These are phyloP conservation scores for Catharus bicknelli DNA, from an alignment of 2,113 vertebrate genomes.

Conservation along the genomic window DNA sequence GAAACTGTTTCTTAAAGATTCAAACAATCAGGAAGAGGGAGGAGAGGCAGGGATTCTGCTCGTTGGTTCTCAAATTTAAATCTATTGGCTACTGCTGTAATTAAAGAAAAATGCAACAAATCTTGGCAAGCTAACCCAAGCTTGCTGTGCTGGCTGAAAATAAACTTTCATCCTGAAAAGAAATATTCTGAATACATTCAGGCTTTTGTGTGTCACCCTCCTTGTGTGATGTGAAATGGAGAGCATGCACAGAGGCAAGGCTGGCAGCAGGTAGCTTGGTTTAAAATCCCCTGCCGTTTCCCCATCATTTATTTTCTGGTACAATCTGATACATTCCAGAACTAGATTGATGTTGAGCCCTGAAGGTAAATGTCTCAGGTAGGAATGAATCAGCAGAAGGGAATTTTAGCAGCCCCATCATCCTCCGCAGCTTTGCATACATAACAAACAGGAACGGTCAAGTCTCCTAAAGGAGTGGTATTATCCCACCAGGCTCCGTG, in stretches of 20 bases:
- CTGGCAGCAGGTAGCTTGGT: background rate
- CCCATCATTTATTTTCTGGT: background rate
- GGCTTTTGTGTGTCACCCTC: background rate
- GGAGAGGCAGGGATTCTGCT: background rate
- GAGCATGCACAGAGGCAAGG: rapidly evolving
- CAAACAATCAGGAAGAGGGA: background rate
- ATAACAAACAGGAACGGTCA: rapidly evolving
- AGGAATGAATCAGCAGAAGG: background rate
- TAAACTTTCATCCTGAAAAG: background rate
- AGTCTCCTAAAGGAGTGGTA: background rate
- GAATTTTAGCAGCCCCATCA: background rate
- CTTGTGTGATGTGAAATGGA: background rate
- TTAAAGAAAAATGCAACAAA: conserved; percentile 19
- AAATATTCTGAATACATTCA: background rate
- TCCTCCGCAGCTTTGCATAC: background rate
- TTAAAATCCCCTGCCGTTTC: background rate
- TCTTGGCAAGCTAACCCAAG: background rate
- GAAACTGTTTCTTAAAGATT: conserved; percentile 5
- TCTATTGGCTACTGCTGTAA: conserved; percentile 10
- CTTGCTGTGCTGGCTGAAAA: background rate
- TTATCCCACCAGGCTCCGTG: background rate
- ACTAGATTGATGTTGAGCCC: background rate
- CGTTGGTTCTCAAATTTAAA: conserved; percentile 36
- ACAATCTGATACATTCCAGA: background rate
- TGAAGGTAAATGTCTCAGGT: background rate